Conservation (phyloP, 2,888 invertebrate genomes). For the Thera obeliscata region DNA sequence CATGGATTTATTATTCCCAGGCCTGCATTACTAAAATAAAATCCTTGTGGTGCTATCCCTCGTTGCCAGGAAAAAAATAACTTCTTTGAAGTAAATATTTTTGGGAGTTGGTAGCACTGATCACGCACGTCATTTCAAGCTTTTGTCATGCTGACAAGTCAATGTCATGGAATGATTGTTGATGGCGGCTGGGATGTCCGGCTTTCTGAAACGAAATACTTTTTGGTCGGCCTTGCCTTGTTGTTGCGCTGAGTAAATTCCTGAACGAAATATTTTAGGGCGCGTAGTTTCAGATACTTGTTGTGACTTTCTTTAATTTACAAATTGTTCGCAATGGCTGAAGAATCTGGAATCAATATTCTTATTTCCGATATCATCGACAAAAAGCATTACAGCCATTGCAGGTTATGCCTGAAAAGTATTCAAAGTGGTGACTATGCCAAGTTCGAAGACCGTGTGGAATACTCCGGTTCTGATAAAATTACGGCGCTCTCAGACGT, state of each 20-base stretch:
- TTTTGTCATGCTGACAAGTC: no score
- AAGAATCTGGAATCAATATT: constrained; percentile 54
- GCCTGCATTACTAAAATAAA: no score
- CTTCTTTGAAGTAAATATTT: no score
- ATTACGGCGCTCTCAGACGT: constrained; percentile 49
- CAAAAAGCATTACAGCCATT: constrained; percentile 66
- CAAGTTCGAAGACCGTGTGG: constrained; percentile 62
- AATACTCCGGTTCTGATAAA: constrained; percentile 45
- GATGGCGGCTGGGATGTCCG: background rate
- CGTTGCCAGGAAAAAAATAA: no score
- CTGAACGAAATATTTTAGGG: constrained; percentile 71
- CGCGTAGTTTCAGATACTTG: constrained; percentile 53
- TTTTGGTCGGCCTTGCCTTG: background rate
- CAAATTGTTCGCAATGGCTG: constrained; percentile 46
- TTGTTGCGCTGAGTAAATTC: constrained; percentile 40
- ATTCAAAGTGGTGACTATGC: constrained; percentile 59
- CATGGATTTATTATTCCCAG: no score
- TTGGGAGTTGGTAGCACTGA: no score
- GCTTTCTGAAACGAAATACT: background rate
- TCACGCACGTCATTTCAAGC: constrained; percentile 1
- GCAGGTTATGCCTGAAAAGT: constrained; percentile 72
- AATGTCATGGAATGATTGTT: no score
- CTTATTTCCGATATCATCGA: constrained; percentile 66
- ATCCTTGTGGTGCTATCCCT: no score
- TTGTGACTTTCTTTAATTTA: constrained; percentile 24